phyloP scores from a whole-genome alignment of 2,797 vertebrate genomes.

The Heterohyrax brucei region DNA sequence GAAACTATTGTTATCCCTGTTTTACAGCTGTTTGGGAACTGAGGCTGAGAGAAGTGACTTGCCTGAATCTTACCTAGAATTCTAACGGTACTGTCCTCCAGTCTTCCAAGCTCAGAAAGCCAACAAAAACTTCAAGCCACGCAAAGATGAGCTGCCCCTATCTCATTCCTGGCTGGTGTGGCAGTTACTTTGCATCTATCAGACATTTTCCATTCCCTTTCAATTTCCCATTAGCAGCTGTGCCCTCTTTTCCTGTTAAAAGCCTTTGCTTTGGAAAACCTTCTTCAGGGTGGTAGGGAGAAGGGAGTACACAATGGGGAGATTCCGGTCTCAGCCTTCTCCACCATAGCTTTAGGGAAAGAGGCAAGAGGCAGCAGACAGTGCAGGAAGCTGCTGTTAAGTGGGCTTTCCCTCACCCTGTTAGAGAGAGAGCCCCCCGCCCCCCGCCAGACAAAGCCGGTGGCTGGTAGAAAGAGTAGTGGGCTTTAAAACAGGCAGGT shows the following conservation, averaged over 20 bases:
- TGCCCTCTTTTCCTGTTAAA: slow-evolving; percentile 38
- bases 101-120: neutral
- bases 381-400: neutral
- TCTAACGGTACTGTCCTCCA: fast-evolving
- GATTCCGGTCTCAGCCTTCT: neutral
- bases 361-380: neutral
- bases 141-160: neutral
- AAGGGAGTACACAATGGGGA: neutral
- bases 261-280: neutral
- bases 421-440: neutral
- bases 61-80: slow-evolving; percentile 7
- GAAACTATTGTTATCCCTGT: neutral
- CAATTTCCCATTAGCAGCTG: neutral
- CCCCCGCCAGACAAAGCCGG: neutral
- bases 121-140: neutral
- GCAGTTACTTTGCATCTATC: slow-evolving; percentile 30
- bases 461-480: neutral
- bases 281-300: neutral
- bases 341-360: neutral
- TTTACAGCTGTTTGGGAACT: neutral
- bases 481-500: neutral
- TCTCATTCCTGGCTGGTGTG: neutral
- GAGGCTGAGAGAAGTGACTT: neutral
- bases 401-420: neutral
- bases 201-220: slow-evolving; percentile 46